Base-by-base conservation (phyloP, 2,888 invertebrate genomes). In the Ectemnius cavifrons region DNA sequence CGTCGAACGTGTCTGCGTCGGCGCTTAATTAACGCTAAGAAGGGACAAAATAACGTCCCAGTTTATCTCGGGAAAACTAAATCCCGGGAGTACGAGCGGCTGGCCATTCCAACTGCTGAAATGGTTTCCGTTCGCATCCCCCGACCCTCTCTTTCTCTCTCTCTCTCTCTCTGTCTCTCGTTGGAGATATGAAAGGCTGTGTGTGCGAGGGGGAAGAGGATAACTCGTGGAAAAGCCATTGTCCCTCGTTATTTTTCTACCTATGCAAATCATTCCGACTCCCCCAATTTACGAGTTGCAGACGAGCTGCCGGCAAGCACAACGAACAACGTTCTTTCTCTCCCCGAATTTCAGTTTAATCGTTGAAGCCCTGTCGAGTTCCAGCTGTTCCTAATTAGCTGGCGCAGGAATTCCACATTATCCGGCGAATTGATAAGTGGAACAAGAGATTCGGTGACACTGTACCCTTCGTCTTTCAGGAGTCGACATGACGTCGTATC, bases 1-100 rank as follows among this genome's bases (percentile, higher is more conserved):
- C 47, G n/a, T 49, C 61, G 56, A 67, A 61, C 61, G 52, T 18
- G 47, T 16, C 58, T 23, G 14, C 16, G n/a, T 13, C 16, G 65
- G 56, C 52, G 64, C 71, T 75, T 79, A 78, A 78, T 79, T 79
- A 79, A 78, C 63, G 75, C 57, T 70, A 23, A 63, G 69, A 61
- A 61, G 37, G 69, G 67, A 16, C 46, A 67, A 62, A 63, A 18
- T 28, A 69, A 65, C 37, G 23, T 28, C 45, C 49, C 56, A 60
- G 63, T 78, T 79, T 79, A 79, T 78, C 70, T 71, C 66, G n/a
- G 49, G 70, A 70, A 70, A 75, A 67, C 67, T 77, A 79, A 75
- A 78, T 79, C 75, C 67, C 56, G 28, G 37, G 23, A n/a, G 20
- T 11, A 52, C n/a, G 52, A 52, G 16, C 14, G 8, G 52, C 1